These are phyloP conservation scores for Diogma glabrata DNA, from an alignment of 2,888 invertebrate genomes.

Conservation along the genomic window DNA sequence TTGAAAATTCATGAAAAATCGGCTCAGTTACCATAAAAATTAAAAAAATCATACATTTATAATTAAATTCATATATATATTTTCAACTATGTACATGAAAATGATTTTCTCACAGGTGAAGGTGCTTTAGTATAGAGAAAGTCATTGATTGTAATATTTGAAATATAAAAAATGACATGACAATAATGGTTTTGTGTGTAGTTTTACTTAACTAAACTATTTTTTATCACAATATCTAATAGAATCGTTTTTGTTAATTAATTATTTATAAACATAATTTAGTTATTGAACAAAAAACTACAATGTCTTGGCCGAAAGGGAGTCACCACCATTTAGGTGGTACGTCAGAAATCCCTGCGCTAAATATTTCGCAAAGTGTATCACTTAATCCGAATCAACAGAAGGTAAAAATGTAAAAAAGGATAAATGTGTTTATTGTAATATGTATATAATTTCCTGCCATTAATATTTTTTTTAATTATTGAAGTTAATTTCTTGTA, in stretches of 20 bases:
- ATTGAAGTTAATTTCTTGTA: too few relatives aligned
- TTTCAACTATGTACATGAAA: background rate
- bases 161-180: constrained; percentile 3
- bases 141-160: constrained; percentile 4
- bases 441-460: background rate
- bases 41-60: too few relatives aligned
- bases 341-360: background rate
- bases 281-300: too few relatives aligned
- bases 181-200: background rate
- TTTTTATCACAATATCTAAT: background rate
- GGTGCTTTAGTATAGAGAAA: constrained; percentile 7
- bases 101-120: constrained; percentile 9
- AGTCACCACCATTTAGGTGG: constrained; percentile 1
- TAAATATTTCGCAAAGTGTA: background rate
- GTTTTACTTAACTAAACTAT: background rate
- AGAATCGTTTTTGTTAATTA: background rate
- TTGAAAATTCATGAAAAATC: constrained; percentile 7
- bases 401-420: constrained; percentile 1
- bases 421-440: background rate
- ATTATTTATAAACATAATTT: background rate
- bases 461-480: too few relatives aligned
- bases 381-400: constrained; percentile 2
- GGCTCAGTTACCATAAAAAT: too few relatives aligned
- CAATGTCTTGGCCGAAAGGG: constrained; percentile 9
- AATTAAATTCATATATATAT: background rate